Base-by-base conservation (phyloP, 1,140 invertebrate species). In the Penaeus chinensis region DNA sequence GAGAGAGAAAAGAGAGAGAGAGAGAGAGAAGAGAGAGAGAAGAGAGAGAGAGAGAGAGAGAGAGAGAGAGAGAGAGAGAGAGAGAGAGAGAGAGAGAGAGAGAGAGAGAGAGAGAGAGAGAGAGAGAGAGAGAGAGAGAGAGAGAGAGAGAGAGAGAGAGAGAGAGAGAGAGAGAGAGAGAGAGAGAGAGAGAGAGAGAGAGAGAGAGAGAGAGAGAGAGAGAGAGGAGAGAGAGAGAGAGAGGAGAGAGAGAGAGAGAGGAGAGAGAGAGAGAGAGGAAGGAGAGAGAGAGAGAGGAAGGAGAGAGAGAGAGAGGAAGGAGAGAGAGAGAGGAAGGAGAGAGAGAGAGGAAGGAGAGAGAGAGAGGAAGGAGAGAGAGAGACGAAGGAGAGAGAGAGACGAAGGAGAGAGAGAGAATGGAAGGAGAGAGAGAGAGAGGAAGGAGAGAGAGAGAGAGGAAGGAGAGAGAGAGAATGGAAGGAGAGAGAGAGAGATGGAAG, bases 81-180 rank as follows among this genome's bases (percentile, higher is more conserved):
- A 32, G 32, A 32, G 32, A 32, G 32, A 32, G 32, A 32, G 32
- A 32, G 32, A 32, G 32, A 32, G 32, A 32, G 32, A 32, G 32
- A 32, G 32, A 32, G 32, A 32, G 32, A 32, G 32, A 32, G 32
- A 32, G 32, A 32, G 32, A 32, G 32, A 32, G 32, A 32, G 32
- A 32, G 32, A 32, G 27, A 20, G 63, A n/a, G 63, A 20, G 63
- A 20, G 19, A 66, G 63, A 37, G 77, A 37, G 77, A 79, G 42
- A 37, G 42, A 37, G 77, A 79, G 7, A 79, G 77, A 79, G 7
- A 79, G 77, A 79, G 7, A 79, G 77, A 79, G 7, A 79, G 77
- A 79, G 77, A 79, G 77, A 79, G 7, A 79, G 77, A 79, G 77
- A 79, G 77, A 79, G 7, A 79, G 77, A 79, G 77, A 79, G 77